Percentiles rank a stretch among this genome's conserved stretches.
Conservation (phyloP, 1,140 invertebrate species). For the Wasmannia auropunctata region DNA sequence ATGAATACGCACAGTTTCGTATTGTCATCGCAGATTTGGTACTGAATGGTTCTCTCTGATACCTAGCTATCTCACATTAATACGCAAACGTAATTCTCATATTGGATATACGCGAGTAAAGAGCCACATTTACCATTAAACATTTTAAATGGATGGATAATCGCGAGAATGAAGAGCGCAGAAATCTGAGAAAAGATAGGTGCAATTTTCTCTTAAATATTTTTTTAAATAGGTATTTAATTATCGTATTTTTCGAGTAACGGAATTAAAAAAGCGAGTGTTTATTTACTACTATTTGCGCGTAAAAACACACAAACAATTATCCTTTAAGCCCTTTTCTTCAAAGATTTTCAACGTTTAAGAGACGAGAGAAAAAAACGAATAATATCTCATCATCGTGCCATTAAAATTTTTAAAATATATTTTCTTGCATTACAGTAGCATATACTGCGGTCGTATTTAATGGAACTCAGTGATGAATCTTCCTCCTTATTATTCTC, state of each 20-base stretch:
- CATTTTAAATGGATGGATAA: background rate
- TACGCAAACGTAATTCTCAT: background rate
- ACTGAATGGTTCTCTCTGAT: background rate
- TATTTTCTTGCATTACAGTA: background rate
- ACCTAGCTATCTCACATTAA: background rate
- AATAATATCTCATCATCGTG: background rate
- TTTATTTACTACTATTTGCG: background rate
- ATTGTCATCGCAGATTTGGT: background rate
- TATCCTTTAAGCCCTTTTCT: background rate
- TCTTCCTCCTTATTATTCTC: slow-evolving; percentile 38
- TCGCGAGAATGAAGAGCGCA: background rate
- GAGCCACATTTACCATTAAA: background rate
- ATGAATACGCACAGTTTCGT: background rate
- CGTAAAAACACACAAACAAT: background rate
- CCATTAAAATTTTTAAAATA: background rate
- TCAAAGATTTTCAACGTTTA: background rate
- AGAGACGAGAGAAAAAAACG: background rate
- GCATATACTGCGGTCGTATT: background rate
- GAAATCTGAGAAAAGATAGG: background rate
- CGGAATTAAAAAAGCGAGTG: background rate
- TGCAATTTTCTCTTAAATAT: background rate
- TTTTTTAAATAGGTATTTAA: background rate
- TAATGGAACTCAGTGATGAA: slow-evolving; percentile 1
- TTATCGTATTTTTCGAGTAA: background rate
- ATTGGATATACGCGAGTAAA: background rate